Conservation (phyloP, 2,888 invertebrate genomes). For the Orgyia antiqua region DNA sequence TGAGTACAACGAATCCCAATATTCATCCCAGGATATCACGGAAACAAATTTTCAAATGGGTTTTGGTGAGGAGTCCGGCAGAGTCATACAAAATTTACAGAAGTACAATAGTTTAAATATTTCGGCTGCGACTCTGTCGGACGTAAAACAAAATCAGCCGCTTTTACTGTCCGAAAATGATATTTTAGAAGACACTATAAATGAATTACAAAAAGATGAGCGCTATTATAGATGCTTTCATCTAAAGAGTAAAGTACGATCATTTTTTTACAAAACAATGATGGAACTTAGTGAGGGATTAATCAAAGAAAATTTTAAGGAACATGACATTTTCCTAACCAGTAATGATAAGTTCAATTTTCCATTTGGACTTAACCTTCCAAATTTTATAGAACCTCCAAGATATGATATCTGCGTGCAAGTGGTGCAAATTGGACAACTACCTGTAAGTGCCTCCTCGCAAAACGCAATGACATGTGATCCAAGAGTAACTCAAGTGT, state of each 20-base stretch:
- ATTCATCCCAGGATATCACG: constrained; percentile 30
- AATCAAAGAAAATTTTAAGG: constrained; percentile 30
- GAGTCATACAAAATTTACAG: constrained; percentile 71
- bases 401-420: constrained; percentile 64
- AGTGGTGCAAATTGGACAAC: constrained; percentile 78
- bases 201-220: constrained; percentile 37
- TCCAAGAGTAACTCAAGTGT: constrained; percentile 67
- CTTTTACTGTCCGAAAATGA: constrained; percentile 53
- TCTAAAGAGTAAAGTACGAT: constrained; percentile 50
- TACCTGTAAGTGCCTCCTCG: constrained; percentile 64
- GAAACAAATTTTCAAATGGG: constrained; percentile 72
- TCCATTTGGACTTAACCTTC: constrained; percentile 35
- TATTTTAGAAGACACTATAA: constrained; percentile 21
- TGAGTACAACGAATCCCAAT: constrained; percentile 33
- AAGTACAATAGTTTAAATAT: constrained; percentile 55
- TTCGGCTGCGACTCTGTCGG: constrained; percentile 79
- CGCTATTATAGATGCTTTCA: constrained; percentile 41
- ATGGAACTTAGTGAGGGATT: constrained; percentile 40
- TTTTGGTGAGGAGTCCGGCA: constrained; percentile 79
- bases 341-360: constrained; percentile 15
- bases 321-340: constrained; percentile 9
- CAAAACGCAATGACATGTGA: constrained; percentile 70
- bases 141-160: constrained; percentile 77
- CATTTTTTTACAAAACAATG: constrained; percentile 52
- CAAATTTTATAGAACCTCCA: constrained; percentile 79